phyloP scores from a whole-genome alignment of 2,797 vertebrate species.

The Dendrocincla fuliginosa region DNA sequence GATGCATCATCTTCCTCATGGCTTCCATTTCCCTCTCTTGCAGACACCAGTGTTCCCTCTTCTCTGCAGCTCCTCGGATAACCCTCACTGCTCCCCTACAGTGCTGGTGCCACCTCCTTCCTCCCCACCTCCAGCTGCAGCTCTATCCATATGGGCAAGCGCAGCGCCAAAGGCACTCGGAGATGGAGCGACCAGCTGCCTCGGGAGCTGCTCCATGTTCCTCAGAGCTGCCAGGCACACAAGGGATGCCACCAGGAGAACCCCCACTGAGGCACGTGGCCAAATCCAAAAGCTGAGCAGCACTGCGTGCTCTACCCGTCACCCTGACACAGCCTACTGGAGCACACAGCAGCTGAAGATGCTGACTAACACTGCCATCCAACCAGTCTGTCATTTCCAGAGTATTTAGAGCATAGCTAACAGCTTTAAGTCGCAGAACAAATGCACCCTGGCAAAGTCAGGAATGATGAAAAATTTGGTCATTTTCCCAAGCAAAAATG shows the following conservation, averaged over 20 bases:
- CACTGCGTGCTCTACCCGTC: neutral
- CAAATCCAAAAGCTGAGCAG: neutral
- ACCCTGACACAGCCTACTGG: neutral
- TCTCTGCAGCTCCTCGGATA: neutral
- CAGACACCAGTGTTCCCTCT: neutral
- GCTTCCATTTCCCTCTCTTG: neutral
- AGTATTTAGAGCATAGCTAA: constrained; percentile 32
- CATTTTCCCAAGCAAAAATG: constrained; percentile 12
- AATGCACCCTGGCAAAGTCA: constrained; percentile 30
- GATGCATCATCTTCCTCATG: neutral
- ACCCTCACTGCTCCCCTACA: neutral
- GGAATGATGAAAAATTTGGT: neutral
- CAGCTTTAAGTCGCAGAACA: constrained; percentile 19
- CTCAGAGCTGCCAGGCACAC: neutral
- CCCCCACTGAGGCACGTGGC: accelerated
- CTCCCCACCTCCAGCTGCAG: too few relatives aligned
- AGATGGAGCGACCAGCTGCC: neutral
- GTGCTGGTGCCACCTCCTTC: neutral
- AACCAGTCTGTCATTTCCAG: neutral
- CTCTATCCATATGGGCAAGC: accelerated
- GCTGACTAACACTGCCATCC: constrained; percentile 1
- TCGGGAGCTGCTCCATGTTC: accelerated
- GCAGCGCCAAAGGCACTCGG: neutral
- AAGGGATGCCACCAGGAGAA: neutral
- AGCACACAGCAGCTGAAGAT: neutral